Evolutionary conservation across 23 tunicate genomes (phyloP), one percentile per base, ranked within the genome.

Genomic region (Trididemnum clinides): DNA sequence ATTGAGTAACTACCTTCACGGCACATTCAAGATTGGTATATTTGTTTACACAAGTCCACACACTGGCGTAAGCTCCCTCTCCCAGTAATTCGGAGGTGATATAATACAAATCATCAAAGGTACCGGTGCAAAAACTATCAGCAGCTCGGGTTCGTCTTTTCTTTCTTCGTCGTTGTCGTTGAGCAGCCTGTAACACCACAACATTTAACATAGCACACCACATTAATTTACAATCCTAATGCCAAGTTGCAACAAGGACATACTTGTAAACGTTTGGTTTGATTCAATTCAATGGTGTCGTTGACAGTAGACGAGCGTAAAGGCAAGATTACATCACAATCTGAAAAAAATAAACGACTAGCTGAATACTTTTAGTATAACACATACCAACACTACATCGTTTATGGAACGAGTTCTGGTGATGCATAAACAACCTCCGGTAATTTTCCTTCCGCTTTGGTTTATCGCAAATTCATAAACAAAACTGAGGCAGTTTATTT

Each of bases 61-160:
- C 99, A 49, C 81, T 88, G 70, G 97, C 99, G 78, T 97, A 97
- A 38, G 99, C 99, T 0, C 99, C 99, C 58, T 92, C 99, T 1
- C 99, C 99, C 7, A 97, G 87, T 19, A 86, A 84, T 33, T 85
- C 97, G n/a, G 49, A 91, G 27, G 72, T 84, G 0, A 97, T 77
- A 30, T 89, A 77, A 86, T 97, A 97, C 77, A 92, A 73, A 81
- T 88, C 93, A 29, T 93, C 89, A 82, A 97, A 97, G 4, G 99
- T 97, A 25, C 98, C 98, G 75, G 90, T 85, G 64, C 98, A 94
- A 62, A 94, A 94, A 50, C 98, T 94, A 69, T 94, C 94, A 49
- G 91, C 98, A 66, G 98, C 94, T 71, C 98, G 70, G 0, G 98
- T 94, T 0, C 98, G 88, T 32, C 92, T 80, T 75, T 94, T 94